These are phyloP conservation scores for Prosopocoilus inquinatus DNA, from an alignment of 2,888 invertebrate genomes.

Conservation along the genomic window DNA sequence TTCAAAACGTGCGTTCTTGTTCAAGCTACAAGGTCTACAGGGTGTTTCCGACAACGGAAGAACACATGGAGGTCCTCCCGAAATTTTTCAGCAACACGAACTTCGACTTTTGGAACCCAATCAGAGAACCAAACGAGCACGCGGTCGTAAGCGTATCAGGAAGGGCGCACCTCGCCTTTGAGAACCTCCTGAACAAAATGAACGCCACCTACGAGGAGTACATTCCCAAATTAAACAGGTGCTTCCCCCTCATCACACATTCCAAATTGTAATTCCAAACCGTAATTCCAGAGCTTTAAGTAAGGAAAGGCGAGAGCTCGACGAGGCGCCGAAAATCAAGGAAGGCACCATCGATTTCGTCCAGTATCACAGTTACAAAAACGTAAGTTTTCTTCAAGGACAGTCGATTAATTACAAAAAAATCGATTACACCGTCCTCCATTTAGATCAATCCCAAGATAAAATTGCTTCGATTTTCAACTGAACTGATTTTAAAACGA, in stretches of 20 bases:
- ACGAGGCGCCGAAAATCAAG: constrained; percentile 3
- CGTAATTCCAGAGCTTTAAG: constrained; percentile 14
- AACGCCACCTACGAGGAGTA: constrained; percentile 49
- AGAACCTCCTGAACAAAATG: constrained; percentile 39
- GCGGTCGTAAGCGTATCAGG: constrained; percentile 28
- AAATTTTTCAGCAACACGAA: constrained; percentile 25
- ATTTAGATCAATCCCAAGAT: too few species aligned
- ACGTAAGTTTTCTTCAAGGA: constrained; percentile 15
- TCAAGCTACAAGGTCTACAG: constrained; percentile 14
- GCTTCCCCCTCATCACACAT: constrained; percentile 29
- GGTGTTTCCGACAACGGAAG: constrained; percentile 6
- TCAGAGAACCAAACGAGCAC: constrained; percentile 11
- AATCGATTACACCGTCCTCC: too few species aligned
- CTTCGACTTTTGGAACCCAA: constrained; percentile 12
- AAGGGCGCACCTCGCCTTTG: constrained; percentile 33
- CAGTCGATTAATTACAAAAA: background rate
- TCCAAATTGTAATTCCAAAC: background rate
- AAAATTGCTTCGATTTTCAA: too few species aligned
- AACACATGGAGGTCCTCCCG: constrained; percentile 5
- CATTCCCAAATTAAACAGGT: constrained; percentile 53
- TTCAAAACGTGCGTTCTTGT: too few species aligned
- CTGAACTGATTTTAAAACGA: too few species aligned
- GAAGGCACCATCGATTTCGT: constrained; percentile 43
- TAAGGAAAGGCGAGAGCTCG: constrained; percentile 11
- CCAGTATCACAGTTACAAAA: constrained; percentile 43